phyloP scores from a whole-genome alignment of 2,113 vertebrate genomes.

The Hiodon tergisus region DNA sequence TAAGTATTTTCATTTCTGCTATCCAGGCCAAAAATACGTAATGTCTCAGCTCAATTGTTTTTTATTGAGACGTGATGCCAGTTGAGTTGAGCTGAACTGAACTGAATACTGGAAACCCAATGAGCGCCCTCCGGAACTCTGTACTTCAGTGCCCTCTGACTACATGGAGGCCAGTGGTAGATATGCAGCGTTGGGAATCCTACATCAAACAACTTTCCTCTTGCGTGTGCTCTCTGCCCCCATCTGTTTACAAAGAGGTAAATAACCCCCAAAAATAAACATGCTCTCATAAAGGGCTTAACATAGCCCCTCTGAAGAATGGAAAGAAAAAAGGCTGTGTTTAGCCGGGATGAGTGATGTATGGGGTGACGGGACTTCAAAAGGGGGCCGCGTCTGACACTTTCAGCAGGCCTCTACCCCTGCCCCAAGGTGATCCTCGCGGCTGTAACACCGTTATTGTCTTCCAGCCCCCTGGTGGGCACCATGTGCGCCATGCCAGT shows the following conservation, averaged over 20 bases:
- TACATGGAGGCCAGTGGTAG: not conserved
- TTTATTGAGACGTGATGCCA: too few relatives aligned
- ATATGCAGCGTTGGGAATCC: not conserved
- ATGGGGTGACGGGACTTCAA: not conserved
- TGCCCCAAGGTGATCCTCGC: not conserved
- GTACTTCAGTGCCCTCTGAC: not conserved
- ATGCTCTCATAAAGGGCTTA: not conserved
- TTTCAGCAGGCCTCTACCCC: conserved; percentile 2
- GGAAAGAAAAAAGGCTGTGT: not conserved
- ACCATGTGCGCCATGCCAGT: too few relatives aligned
- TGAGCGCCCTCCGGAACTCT: too few relatives aligned
- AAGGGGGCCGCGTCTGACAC: not conserved
- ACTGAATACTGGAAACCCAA: too few relatives aligned
- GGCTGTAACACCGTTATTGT: conserved; percentile 24
- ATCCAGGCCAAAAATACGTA: too few relatives aligned
- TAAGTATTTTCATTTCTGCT: too few relatives aligned
- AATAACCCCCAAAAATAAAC: conserved; percentile 23
- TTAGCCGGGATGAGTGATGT: conserved; percentile 1
- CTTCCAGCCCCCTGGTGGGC: not conserved
- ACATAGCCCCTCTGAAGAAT: not conserved
- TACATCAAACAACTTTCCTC: conserved; percentile 1
- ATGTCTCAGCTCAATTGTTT: too few relatives aligned
- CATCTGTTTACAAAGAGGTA: conserved; percentile 20
- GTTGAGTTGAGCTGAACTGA: too few relatives aligned
- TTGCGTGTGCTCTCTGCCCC: not conserved